phyloP scores from a whole-genome alignment of 2,888 invertebrate species.

The Dicyrtoma fusca region DNA sequence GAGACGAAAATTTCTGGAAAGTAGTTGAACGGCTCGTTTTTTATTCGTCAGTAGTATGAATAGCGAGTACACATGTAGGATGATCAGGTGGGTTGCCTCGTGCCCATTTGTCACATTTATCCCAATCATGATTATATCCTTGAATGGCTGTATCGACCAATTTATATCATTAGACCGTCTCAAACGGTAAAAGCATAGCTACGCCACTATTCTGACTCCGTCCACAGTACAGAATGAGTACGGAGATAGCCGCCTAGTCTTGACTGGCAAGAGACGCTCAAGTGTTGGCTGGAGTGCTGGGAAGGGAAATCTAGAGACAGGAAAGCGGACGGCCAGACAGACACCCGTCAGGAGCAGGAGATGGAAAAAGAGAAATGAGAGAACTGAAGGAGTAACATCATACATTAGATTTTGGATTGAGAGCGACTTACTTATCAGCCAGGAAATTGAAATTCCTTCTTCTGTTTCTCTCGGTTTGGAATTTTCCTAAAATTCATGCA shows the following conservation, averaged over 20 bases:
- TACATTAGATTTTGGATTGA: slow-evolving; percentile 6
- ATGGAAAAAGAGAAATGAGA: background rate
- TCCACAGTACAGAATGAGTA: background rate
- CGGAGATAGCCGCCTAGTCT: background rate
- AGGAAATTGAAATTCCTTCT: too few species aligned
- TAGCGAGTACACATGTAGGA: background rate
- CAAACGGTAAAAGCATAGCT: too few species aligned
- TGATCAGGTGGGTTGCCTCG: too few species aligned
- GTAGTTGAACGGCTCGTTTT: too few species aligned
- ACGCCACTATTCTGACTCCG: background rate
- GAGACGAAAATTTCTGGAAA: too few species aligned
- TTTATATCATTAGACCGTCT: too few species aligned
- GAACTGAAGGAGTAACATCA: background rate
- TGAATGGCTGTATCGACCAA: too few species aligned
- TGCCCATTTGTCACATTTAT: too few species aligned
- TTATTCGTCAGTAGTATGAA: background rate
- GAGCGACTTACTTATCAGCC: background rate
- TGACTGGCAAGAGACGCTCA: background rate
- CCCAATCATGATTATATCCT: background rate
- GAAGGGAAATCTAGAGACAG: background rate
- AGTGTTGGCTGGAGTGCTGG: background rate
- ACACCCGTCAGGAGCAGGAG: background rate
- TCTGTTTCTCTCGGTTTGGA: too few species aligned
- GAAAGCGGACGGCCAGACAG: background rate
- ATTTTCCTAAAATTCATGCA: too few species aligned